Percentiles rank a stretch among this genome's conserved stretches.
Evolutionary conservation across 2,888 invertebrate species (phyloP).

Genomic region (Leptopterna dolabrata): DNA sequence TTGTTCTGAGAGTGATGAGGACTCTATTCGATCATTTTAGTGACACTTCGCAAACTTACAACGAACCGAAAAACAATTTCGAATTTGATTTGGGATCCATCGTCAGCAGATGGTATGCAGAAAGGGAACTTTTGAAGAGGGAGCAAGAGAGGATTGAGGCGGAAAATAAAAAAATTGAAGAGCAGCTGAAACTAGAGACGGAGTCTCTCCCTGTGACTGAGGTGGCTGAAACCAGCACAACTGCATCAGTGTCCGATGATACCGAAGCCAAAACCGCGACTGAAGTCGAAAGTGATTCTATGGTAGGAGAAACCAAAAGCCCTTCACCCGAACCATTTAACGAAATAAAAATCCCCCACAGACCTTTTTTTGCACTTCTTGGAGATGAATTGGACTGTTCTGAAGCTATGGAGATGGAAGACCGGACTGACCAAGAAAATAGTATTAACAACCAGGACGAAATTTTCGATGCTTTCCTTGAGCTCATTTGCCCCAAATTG

Average conservation of each 20-base stretch:
- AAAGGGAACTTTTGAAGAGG: slow-evolving; percentile 50
- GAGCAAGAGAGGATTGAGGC: slow-evolving; percentile 56
- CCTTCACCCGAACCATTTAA: slow-evolving; percentile 50
- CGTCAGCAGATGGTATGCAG: slow-evolving; percentile 52
- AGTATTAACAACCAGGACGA: neutral
- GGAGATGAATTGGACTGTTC: neutral
- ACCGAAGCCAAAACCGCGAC: slow-evolving; percentile 26
- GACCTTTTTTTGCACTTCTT: slow-evolving; percentile 11
- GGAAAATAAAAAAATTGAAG: slow-evolving; percentile 53
- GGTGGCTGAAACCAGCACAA: slow-evolving; percentile 37
- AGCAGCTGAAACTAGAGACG: slow-evolving; percentile 54
- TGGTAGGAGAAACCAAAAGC: slow-evolving; percentile 47
- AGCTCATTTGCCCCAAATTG: slow-evolving; percentile 46
- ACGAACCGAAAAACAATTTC: slow-evolving; percentile 66
- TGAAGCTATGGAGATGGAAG: neutral
- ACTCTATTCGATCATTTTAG: slow-evolving; percentile 74
- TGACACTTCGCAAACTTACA: slow-evolving; percentile 67
- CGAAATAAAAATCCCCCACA: slow-evolving; percentile 19
- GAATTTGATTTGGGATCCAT: slow-evolving; percentile 61
- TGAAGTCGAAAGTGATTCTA: slow-evolving; percentile 38
- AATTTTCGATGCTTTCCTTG: slow-evolving; percentile 26
- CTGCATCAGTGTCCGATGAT: slow-evolving; percentile 5
- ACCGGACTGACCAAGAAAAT: neutral
- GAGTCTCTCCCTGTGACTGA: slow-evolving; percentile 44
- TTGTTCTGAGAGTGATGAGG: slow-evolving; percentile 72